Base-by-base conservation (phyloP, 2,113 vertebrate species). In the Blennius ocellaris region DNA sequence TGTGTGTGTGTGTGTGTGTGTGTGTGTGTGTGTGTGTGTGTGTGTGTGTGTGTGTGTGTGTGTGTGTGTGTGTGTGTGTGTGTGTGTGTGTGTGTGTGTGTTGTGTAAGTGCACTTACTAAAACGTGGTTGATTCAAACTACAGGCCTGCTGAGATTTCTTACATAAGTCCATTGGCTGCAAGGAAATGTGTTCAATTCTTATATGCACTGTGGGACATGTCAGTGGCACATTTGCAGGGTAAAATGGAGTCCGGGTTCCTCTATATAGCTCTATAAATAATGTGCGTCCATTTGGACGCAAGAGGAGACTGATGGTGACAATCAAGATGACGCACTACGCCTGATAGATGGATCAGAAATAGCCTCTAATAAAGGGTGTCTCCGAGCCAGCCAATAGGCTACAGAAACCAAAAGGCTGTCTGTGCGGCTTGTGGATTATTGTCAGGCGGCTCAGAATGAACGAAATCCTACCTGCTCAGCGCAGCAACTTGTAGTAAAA, bases 321-420 rank as follows among this genome's bases (percentile, higher is more conserved):
- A 68, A 43, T 73, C 65, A 51, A 61, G 80, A 89, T 91, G 89
- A 91, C 87, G 90, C 87, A 90, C 68, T 73, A 87, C 66, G 50
- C 66, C 37, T 82, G 86, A 86, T 83, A 75, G 86, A 90, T 83
- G 82, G 77, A 80, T 84, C 76, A 84, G 53, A 89, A 81, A 88
- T 78, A 83, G 74, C 38, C 37, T 60, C 53, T 38, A 16, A 63
- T 30, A 52, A 16, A 40, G 50, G 56, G 7, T 39, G 63, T 53
- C 54, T 66, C 57, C 67, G 41, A 60, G 50, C 21, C 79, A 73
- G 77, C 60, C 65, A 77, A 55, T 15, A 30, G 48, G 61, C 11
- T 58, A 6, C 48, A 64, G 11, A 67, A 69, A 64, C 16, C 57
- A 30, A 43, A 44, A 30, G 4, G 2, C 21, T 30, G 14, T 44